phyloP scores from a whole-genome alignment of 64 coral and sea anemone genomes.

The Stichodactyla helianthus region DNA sequence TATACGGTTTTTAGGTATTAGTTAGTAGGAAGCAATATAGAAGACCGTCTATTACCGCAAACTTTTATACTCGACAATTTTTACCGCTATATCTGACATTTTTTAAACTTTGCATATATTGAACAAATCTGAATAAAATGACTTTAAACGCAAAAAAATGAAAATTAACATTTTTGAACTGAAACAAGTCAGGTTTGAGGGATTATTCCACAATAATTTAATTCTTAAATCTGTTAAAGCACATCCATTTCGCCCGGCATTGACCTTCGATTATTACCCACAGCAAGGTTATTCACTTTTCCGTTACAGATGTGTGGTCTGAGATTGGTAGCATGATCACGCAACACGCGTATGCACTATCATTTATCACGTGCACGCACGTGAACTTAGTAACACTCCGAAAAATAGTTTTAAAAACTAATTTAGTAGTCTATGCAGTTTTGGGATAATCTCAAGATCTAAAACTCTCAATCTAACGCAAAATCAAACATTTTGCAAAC shows the following conservation, averaged over 20 bases:
- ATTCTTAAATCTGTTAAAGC: background rate
- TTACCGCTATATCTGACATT: no score
- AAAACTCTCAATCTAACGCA: background rate
- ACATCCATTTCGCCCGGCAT: background rate
- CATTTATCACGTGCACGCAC: background rate
- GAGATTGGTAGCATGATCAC: background rate
- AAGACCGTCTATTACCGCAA: no score
- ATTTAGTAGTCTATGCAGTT: no score
- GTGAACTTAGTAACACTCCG: background rate
- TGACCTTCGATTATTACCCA: background rate
- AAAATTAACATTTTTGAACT: background rate
- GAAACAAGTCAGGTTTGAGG: background rate
- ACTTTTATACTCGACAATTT: no score
- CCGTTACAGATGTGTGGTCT: background rate
- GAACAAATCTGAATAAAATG: no score
- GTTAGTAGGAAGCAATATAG: no score
- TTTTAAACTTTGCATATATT: no score
- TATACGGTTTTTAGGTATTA: no score
- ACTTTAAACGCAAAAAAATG: no score
- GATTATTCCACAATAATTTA: background rate
- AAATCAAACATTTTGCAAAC: background rate
- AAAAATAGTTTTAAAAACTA: background rate
- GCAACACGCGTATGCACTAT: background rate
- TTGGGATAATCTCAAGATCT: background rate
- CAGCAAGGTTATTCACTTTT: background rate